Evolutionary conservation across 2,797 vertebrate genomes (phyloP), one percentile per base, ranked within the genome.

Genomic region (Sebastes matsubarae): DNA sequence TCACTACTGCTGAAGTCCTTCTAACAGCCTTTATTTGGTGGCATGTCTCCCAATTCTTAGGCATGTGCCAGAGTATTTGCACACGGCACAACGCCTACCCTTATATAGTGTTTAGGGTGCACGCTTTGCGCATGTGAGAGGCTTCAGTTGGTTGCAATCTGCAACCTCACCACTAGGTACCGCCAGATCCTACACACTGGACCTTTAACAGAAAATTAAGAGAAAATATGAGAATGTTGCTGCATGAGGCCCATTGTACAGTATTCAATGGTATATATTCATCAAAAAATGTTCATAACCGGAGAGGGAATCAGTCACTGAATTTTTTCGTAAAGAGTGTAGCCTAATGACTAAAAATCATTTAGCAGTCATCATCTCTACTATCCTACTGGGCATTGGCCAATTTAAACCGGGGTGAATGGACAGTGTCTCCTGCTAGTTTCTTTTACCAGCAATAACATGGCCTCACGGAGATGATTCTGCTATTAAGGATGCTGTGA

Each of bases 401-500:
- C 42, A 50, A 58, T 72, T 71, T 60, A 68, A 68, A 42, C 10
- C 8, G 10, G 36, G 25, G 7, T 38, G 12, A 72, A 24, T 34
- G 12, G 55, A 30, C 8, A 68, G 55, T 32, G 9, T 32, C 46
- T 60, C 20, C 29, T 30, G 5, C 66, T 65, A 25, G 59, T 70
- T 73, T 72, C 10, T 32, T 76, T 72, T 72, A 60, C 9, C 38
- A 67, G 36, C 9, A 74, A 65, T 69, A 46, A 77, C 13, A 4
- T 61, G 27, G n/a, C 34, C 30, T 57, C 25, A 54, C 25, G 58
- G 25, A 80, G n/a, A 82, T 72, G 22, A 50, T 72, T 80, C 24
- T 12, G 20, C 70, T 75, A 14, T 87, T 60, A 72, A 25, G 77
- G 36, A 83, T 32, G 72, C 68, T 69, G 64, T 58, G 52, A 76